phyloP scores from a whole-genome alignment of 2,797 vertebrate species.

The Cichlasoma orientale region DNA sequence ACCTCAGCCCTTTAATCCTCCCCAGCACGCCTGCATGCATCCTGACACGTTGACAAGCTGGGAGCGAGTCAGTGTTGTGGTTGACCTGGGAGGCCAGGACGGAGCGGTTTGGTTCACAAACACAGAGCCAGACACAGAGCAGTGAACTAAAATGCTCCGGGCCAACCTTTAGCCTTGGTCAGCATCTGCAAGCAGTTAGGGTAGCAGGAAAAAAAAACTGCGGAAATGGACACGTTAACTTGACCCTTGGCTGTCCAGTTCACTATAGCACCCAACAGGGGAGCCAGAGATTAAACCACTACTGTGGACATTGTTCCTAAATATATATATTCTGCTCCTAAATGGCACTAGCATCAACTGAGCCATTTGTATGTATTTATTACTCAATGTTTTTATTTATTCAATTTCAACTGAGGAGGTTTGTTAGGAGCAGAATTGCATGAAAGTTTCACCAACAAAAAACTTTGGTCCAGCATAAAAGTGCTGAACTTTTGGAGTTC shows the following conservation, averaged over 20 bases:
- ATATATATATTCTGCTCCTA: background rate
- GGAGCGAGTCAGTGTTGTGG: constrained; percentile 66
- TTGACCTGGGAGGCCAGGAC: constrained; percentile 69
- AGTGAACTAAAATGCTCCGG: constrained; percentile 59
- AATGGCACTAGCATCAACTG: background rate
- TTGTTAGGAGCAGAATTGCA: background rate
- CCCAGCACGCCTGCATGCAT: constrained; percentile 68
- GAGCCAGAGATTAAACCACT: background rate
- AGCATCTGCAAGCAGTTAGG: constrained; percentile 62
- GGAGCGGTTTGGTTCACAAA: constrained; percentile 62
- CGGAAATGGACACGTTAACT: constrained; percentile 42
- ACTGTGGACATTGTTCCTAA: background rate
- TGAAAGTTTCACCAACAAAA: background rate
- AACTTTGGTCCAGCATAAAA: too few species aligned
- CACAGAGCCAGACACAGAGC: constrained; percentile 65
- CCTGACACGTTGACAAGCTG: constrained; percentile 75
- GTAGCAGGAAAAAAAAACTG: constrained; percentile 17
- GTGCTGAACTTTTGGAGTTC: background rate
- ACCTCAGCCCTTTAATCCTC: constrained; percentile 48
- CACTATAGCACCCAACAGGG: constrained; percentile 3
- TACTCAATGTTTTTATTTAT: background rate
- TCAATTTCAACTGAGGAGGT: background rate
- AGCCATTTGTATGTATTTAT: background rate
- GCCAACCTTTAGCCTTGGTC: constrained; percentile 53
- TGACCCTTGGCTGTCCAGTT: constrained; percentile 21